These are phyloP conservation scores for Elephantulus edwardii DNA, from an alignment of 2,113 vertebrate species.

Conservation along the genomic window DNA sequence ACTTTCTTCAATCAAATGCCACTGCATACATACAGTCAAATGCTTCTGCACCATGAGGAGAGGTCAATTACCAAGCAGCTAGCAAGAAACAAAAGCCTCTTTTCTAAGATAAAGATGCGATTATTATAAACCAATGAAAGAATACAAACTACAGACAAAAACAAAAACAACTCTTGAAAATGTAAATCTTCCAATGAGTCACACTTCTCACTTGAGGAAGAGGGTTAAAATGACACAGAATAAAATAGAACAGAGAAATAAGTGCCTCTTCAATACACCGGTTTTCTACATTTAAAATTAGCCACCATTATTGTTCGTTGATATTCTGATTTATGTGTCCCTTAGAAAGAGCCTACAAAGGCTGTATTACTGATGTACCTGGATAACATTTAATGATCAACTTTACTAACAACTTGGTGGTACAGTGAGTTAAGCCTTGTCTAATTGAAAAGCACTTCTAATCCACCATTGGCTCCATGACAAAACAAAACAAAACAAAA, in stretches of 20 bases:
- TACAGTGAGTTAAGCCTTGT: no score
- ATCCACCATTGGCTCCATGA: no score
- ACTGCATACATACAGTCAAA: no score
- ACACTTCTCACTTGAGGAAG: background rate
- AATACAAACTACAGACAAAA: no score
- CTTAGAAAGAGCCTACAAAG: slow-evolving; percentile 16
- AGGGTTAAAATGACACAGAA: background rate
- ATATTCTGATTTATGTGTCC: background rate
- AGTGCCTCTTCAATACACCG: background rate
- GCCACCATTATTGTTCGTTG: background rate
- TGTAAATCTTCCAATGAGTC: background rate
- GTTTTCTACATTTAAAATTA: background rate
- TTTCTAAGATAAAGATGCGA: background rate
- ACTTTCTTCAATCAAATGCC: no score
- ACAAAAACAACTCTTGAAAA: background rate
- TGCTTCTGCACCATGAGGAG: no score
- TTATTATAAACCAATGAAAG: background rate
- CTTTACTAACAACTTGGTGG: no score
- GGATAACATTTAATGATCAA: no score
- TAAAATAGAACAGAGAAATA: background rate
- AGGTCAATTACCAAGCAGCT: background rate
- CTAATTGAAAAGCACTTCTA: no score
- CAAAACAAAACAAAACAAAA: no score
- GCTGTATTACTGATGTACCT: background rate
- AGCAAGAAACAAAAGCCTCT: background rate